phyloP scores from a whole-genome alignment of 1,140 invertebrate genomes.

The Ceratina japonica region DNA sequence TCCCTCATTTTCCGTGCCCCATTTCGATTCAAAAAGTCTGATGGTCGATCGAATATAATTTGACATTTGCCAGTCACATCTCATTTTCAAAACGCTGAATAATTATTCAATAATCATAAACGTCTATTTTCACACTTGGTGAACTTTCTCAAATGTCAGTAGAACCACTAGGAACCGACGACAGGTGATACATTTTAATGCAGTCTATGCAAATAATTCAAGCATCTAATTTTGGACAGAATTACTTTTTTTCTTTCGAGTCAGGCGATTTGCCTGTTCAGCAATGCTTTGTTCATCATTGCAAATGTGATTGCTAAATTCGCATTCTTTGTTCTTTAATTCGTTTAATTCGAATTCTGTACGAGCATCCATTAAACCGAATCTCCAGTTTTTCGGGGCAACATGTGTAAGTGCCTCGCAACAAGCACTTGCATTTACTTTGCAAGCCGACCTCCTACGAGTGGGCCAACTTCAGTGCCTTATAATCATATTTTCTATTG shows the following conservation, averaged over 20 bases:
- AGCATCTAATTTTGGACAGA: too few relatives aligned
- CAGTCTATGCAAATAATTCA: too few relatives aligned
- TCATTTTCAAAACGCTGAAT: neutral
- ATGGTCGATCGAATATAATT: slow-evolving; percentile 57
- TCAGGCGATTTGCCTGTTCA: too few relatives aligned
- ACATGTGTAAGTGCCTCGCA: slow-evolving; percentile 33
- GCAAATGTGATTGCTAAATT: too few relatives aligned
- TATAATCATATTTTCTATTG: slow-evolving; percentile 64
- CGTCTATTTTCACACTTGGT: too few relatives aligned
- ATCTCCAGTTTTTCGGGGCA: slow-evolving; percentile 6
- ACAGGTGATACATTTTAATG: too few relatives aligned
- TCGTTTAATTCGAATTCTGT: neutral
- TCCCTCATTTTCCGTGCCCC: neutral
- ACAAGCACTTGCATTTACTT: slow-evolving; percentile 39
- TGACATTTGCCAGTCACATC: slow-evolving; percentile 36
- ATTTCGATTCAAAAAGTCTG: slow-evolving; percentile 59
- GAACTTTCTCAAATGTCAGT: too few relatives aligned
- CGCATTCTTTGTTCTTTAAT: too few relatives aligned
- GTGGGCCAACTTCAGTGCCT: slow-evolving; percentile 37
- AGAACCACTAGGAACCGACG: too few relatives aligned
- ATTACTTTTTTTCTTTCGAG: too few relatives aligned
- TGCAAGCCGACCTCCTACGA: slow-evolving; percentile 24
- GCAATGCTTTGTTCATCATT: too few relatives aligned
- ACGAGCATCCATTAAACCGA: neutral
- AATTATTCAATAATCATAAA: neutral